A percentile compares a stretch with the other conserved stretches of the same genome.
Evolutionary conservation across 2,797 vertebrate species (phyloP).

Genomic region (Myotis planiceps): DNA sequence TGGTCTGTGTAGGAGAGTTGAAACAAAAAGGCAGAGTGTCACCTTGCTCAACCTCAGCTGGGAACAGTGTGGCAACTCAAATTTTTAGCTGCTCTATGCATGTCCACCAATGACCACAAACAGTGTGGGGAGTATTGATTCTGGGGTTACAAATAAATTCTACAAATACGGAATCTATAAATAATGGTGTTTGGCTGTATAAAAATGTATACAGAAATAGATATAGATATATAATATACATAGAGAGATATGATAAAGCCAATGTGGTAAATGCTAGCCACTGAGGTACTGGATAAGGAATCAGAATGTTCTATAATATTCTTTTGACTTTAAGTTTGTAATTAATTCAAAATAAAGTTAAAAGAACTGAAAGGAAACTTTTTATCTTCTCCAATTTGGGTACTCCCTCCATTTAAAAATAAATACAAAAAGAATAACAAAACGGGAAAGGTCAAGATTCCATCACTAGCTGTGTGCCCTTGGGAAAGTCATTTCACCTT

Average conservation of each 20-base stretch:
- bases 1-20: background rate
- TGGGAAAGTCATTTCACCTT: background rate
- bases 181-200: background rate
- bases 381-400: background rate
- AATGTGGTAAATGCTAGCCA: background rate
- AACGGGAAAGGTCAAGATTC: background rate
- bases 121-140: background rate
- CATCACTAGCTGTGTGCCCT: background rate
- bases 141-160: background rate
- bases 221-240: background rate
- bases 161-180: background rate
- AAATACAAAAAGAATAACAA: background rate
- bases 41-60: background rate
- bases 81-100: background rate
- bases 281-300: background rate
- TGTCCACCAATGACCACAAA: background rate
- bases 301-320: background rate
- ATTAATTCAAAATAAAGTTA: constrained; percentile 35
- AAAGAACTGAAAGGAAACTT: background rate
- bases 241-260: background rate
- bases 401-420: background rate
- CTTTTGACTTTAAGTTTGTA: background rate
- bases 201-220: background rate
- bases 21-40: background rate
- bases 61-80: background rate